A percentile compares a stretch with the other conserved stretches of the same genome.
Conservation (phyloP, 2,113 vertebrate genomes). For the Oophaga pumilio region DNA sequence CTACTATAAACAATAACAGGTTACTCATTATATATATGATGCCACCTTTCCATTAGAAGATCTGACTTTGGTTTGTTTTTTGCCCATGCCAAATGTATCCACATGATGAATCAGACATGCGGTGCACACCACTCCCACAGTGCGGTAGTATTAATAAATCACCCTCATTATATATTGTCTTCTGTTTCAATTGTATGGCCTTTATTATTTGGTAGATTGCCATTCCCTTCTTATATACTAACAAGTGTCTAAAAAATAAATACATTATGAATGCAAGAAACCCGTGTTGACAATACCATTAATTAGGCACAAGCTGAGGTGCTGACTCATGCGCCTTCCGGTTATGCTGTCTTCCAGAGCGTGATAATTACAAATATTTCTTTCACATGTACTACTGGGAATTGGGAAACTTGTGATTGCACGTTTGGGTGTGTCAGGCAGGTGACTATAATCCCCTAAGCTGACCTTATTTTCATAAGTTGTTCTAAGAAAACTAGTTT, state of each 20-base stretch:
- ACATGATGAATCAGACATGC: neutral
- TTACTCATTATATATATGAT: too few species aligned
- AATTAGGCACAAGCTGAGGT: neutral
- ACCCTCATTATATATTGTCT: neutral
- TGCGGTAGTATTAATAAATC: neutral
- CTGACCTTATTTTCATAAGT: neutral
- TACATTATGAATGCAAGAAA: neutral
- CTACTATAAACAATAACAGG: too few species aligned
- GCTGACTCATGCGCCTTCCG: constrained; percentile 34
- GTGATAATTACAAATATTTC: neutral
- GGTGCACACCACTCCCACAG: neutral
- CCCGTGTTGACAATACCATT: neutral
- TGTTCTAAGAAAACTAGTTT: neutral
- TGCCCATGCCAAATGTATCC: neutral
- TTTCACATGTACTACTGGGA: neutral
- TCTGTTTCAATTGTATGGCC: neutral
- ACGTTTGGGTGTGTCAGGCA: constrained; percentile 26
- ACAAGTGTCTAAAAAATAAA: neutral
- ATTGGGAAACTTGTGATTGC: neutral
- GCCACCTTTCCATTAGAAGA: too few species aligned
- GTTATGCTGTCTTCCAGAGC: neutral
- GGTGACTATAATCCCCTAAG: neutral
- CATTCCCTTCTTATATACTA: neutral
- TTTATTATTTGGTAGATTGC: neutral
- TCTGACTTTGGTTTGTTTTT: neutral